phyloP scores from a whole-genome alignment of 2,888 invertebrate genomes.

The Peribatodes rhomboidaria region DNA sequence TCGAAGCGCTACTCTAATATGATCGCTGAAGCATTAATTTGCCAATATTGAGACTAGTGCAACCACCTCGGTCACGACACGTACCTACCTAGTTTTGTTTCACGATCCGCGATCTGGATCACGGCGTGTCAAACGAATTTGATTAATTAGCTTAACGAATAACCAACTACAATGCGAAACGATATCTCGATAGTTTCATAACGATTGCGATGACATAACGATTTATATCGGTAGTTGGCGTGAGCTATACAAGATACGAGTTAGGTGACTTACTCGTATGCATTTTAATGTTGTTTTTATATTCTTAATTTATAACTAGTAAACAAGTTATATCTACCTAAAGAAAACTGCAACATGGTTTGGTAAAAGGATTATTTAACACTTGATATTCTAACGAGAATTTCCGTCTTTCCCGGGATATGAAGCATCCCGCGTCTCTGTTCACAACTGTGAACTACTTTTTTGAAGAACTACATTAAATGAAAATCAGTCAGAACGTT shows the following conservation, averaged over 20 bases:
- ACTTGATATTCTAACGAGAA: no score
- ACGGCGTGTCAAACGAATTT: conserved; percentile 49
- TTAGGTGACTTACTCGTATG: not conserved
- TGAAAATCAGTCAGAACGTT: no score
- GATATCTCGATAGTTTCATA: conserved; percentile 42
- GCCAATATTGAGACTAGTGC: conserved; percentile 34
- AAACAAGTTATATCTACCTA: not conserved
- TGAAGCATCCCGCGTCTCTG: no score
- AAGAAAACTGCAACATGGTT: not conserved
- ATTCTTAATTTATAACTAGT: not conserved
- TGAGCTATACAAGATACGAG: conserved; percentile 17
- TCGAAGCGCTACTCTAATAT: not conserved
- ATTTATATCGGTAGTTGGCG: conserved; percentile 43
- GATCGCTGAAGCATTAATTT: conserved; percentile 23
- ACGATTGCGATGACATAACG: conserved; percentile 47
- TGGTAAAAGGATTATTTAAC: no score
- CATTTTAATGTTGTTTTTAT: not conserved
- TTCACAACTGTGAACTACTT: no score
- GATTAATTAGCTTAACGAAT: conserved; percentile 48
- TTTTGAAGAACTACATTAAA: no score
- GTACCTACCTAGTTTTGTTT: conserved; percentile 42
- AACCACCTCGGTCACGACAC: conserved; percentile 47
- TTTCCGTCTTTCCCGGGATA: no score
- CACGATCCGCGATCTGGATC: conserved; percentile 46
- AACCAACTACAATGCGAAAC: conserved; percentile 36